phyloP scores from a whole-genome alignment of 2,113 vertebrate genomes.

The Rafetus swinhoei region DNA sequence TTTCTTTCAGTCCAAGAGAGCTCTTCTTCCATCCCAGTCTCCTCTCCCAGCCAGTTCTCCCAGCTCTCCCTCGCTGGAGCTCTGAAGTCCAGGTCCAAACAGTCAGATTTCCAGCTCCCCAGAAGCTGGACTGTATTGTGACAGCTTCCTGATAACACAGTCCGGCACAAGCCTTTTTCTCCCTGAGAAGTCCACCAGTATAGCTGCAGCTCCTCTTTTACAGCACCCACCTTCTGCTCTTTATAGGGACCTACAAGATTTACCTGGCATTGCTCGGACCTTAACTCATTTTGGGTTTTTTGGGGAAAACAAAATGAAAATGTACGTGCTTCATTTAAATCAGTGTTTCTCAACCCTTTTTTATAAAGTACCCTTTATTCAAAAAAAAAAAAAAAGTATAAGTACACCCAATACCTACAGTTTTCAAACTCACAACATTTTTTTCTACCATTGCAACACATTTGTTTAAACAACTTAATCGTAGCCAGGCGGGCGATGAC shows the following conservation, averaged over 20 bases:
- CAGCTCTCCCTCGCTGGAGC: not conserved
- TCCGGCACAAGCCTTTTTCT: not conserved
- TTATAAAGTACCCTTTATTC: too few species aligned
- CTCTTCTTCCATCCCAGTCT: not conserved
- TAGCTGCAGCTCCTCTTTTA: not conserved
- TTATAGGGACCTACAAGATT: not conserved
- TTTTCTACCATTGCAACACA: too few species aligned
- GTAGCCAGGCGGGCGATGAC: too few species aligned
- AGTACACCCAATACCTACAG: too few species aligned
- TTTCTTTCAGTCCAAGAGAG: not conserved
- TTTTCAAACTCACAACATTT: too few species aligned
- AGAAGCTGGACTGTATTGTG: not conserved
- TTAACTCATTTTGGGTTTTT: too few species aligned
- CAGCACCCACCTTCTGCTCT: not conserved
- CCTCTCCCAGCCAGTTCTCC: not conserved
- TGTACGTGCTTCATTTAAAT: too few species aligned
- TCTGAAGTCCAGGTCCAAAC: not conserved
- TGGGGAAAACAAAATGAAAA: too few species aligned
- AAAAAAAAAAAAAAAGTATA: too few species aligned
- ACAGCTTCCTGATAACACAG: not conserved
- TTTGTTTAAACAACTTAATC: too few species aligned
- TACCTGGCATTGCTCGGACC: too few species aligned
- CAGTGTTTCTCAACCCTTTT: too few species aligned
- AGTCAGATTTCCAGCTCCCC: not conserved
- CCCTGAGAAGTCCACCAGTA: not conserved